Conservation (phyloP, 2,113 vertebrate genomes). For the Eublepharis macularius region DNA sequence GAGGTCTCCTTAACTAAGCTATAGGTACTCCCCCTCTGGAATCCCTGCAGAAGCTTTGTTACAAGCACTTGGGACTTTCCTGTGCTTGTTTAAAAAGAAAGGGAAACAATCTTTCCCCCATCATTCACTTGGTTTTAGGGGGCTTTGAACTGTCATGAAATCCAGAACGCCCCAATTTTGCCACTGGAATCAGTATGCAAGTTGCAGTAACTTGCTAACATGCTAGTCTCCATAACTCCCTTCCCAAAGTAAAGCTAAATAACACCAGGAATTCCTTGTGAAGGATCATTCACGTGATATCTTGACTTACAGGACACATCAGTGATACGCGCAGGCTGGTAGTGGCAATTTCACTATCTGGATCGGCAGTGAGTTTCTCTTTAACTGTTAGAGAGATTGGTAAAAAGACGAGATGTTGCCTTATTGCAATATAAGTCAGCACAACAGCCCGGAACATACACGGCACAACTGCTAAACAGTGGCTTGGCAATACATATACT, state of each 20-base stretch:
- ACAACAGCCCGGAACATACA: not conserved
- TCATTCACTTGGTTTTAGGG: not conserved
- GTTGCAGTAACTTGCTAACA: not conserved
- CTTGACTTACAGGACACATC: conserved; percentile 95
- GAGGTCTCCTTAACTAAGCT: no score
- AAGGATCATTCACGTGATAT: not conserved
- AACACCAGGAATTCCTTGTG: not conserved
- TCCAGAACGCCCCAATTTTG: no score
- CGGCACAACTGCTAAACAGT: not conserved
- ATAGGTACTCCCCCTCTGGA: not conserved
- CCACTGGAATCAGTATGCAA: not conserved
- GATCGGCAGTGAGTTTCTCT: conserved; percentile 97
- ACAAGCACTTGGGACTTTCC: no score
- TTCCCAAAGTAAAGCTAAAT: not conserved
- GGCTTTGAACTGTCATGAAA: not conserved
- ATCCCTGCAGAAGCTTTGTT: not conserved
- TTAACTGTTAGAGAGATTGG: conserved; percentile 82
- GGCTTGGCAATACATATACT: not conserved
- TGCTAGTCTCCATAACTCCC: no score
- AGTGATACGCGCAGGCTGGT: conserved; percentile 96
- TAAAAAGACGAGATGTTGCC: not conserved
- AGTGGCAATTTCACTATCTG: conserved; percentile 96
- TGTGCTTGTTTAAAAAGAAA: not conserved
- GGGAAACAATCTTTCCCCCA: not conserved
- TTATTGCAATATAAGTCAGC: not conserved